phyloP scores from a whole-genome alignment of 2,113 vertebrate species.

The Ceyx margarethae region DNA sequence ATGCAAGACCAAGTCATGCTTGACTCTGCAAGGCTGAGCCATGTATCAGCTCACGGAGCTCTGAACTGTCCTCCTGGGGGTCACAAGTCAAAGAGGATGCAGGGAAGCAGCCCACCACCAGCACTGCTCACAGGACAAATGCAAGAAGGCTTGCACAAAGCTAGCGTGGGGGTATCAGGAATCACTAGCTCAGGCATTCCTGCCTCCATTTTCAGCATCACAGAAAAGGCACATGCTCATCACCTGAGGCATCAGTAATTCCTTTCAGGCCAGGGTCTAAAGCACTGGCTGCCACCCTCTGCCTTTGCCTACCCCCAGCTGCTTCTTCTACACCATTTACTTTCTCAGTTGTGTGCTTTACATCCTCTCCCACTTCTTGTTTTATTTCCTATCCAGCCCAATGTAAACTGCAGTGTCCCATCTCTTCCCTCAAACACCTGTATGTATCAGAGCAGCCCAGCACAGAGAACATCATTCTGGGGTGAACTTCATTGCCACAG shows the following conservation, averaged over 20 bases:
- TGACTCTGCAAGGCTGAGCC: background rate
- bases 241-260: background rate
- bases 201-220: background rate
- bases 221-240: background rate
- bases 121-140: background rate
- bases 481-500: background rate
- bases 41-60: background rate
- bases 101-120: background rate
- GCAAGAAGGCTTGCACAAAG: background rate
- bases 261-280: background rate
- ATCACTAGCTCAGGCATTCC: background rate
- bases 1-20: background rate
- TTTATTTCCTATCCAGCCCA: background rate
- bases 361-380: background rate
- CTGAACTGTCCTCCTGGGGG: background rate
- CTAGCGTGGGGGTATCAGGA: background rate
- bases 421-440: background rate
- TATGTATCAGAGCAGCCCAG: background rate
- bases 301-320: background rate
- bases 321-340: background rate
- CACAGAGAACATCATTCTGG: background rate
- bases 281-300: background rate
- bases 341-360: background rate
- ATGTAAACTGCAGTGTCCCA: background rate
- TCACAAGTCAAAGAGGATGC: background rate